Base-by-base conservation (phyloP, 2,888 invertebrate genomes). In the Athripsodes cinereus region DNA sequence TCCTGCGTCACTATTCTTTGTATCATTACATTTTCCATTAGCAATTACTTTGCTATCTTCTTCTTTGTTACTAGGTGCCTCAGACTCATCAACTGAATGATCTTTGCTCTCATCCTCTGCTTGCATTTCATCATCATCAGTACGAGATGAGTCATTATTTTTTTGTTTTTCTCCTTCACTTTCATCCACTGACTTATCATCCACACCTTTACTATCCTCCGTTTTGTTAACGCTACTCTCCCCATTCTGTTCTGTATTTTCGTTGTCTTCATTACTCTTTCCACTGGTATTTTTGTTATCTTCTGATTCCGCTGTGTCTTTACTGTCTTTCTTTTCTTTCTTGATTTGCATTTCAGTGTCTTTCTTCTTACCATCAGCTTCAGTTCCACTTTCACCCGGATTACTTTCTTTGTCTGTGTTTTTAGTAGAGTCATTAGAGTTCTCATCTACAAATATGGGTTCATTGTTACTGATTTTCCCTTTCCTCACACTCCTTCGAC, bases 371-470 rank as follows among this genome's bases (percentile, higher is more conserved):
- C 20, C 13, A 21, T 16, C 21, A 6, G 2, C 26, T 6, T 21
- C 22, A 10, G 6, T 6, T 2, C 22, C 22, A 26, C 22, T 26
- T 19, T 53, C 49, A 16, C 22, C 19, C 11, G 8, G 2, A 18
- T n/a, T n/a, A 57, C 51, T 52, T 34, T 56, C 19, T 56, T 56
- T 47, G 21, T 55, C 55, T 49, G 55, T n/a, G 19, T 52, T 35
- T 48, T 51, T 57, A 2, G 66, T 70, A 1, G 76, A 76, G 49
- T 78, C 78, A n/a, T 71, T 64, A 0, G 78, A 79, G 66, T 78
- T 77, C 66, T 79, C 78, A 63, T 79, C 79, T 49, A 80, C 76
- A 64, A 74, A 76, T 66, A 80, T 79, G 1, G 79, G 78, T 64
- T 78, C 79, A 53, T 79, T 77, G 55, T 72, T 55, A 22, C 31